These are phyloP conservation scores for Ophion costatus DNA, from an alignment of 2,888 invertebrate genomes.

Conservation along the genomic window DNA sequence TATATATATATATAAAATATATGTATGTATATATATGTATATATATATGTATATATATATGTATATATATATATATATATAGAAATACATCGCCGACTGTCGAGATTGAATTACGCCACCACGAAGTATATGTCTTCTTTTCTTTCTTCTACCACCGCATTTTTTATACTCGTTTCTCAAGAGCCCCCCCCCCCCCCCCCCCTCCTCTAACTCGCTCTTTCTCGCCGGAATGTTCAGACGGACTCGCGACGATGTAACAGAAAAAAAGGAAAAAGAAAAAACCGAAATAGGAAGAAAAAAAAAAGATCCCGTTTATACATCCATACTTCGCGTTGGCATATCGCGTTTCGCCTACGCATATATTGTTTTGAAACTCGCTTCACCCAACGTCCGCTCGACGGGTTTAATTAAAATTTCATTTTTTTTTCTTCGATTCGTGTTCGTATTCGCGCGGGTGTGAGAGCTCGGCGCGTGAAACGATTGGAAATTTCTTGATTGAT, in stretches of 20 bases:
- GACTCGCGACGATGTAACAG: slow-evolving; percentile 18
- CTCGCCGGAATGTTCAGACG: slow-evolving; percentile 45
- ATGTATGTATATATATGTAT: neutral
- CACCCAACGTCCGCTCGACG: slow-evolving; percentile 41
- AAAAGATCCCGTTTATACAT: slow-evolving; percentile 33
- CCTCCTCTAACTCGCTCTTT: slow-evolving; percentile 3
- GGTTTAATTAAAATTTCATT: slow-evolving; percentile 45
- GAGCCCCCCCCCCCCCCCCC: slow-evolving; percentile 5
- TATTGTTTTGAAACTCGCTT: slow-evolving; percentile 54
- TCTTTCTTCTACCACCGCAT: slow-evolving; percentile 29
- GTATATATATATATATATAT: neutral
- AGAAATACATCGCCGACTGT: slow-evolving; percentile 12
- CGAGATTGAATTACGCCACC: slow-evolving; percentile 60
- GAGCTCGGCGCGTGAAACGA: slow-evolving; percentile 23
- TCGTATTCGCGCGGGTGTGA: slow-evolving; percentile 30
- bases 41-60: neutral
- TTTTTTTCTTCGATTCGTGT: slow-evolving; percentile 5
- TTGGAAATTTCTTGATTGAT: slow-evolving; percentile 22
- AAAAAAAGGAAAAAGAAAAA: neutral
- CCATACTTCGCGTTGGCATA: slow-evolving; percentile 47
- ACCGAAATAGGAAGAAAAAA: slow-evolving; percentile 30
- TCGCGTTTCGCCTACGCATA: slow-evolving; percentile 54
- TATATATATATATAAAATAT: neutral
- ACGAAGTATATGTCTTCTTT: slow-evolving; percentile 31
- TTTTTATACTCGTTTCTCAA: slow-evolving; percentile 44